Percentiles rank a stretch among this genome's conserved stretches.
Conservation (phyloP, 64 coral and sea anemone species). For the Pocillopora damicornis region DNA sequence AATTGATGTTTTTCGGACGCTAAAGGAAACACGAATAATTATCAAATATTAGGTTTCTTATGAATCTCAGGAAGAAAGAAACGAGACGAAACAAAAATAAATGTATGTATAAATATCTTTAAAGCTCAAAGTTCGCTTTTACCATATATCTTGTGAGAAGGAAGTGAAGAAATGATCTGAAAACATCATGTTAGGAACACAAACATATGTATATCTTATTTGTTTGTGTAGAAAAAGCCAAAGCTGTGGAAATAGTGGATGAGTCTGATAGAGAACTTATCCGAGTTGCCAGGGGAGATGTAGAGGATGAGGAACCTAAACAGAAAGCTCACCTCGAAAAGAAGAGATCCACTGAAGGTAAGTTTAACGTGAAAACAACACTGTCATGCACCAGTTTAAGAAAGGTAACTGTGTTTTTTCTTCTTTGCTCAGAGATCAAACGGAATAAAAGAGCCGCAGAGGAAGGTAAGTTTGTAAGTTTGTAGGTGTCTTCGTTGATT, state of each 20-base stretch:
- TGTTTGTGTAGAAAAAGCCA: background rate
- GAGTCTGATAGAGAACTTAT: constrained; percentile 89
- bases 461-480: constrained; percentile 42
- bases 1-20: too few species aligned
- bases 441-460: constrained; percentile 68
- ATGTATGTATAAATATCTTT: too few species aligned
- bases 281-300: constrained; percentile 77
- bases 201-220: background rate
- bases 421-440: constrained; percentile 9
- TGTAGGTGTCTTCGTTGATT: background rate
- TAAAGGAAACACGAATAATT: too few species aligned
- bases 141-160: too few species aligned
- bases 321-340: constrained; percentile 61
- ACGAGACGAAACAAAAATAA: too few species aligned
- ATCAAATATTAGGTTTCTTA: too few species aligned
- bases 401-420: background rate
- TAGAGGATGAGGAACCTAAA: constrained; percentile 76
- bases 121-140: too few species aligned
- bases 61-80: too few species aligned
- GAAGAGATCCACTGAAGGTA: constrained; percentile 70
- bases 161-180: too few species aligned
- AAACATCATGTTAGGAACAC: too few species aligned
- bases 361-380: background rate
- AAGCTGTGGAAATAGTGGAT: constrained; percentile 30
- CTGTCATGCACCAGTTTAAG: background rate